Evolutionary conservation across 30 jellyfish, hydroid and myxozoan species (phyloP).

Genomic region (Aurelia coerulea): DNA sequence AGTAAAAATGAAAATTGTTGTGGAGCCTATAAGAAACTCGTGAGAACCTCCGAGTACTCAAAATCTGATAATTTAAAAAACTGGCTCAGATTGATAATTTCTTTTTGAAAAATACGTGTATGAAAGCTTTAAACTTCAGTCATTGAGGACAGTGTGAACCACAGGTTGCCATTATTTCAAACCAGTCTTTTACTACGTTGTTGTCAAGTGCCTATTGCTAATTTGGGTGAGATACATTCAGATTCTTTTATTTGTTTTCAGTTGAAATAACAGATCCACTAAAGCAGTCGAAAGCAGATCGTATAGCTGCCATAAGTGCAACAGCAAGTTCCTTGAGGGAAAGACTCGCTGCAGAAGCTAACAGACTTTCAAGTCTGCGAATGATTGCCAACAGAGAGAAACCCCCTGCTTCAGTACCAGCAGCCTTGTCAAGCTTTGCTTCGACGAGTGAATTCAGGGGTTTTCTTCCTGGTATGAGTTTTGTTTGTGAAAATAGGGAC

Average conservation of each 20-base stretch:
- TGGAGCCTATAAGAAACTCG: too few relatives aligned
- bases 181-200: too few relatives aligned
- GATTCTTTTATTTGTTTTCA: background rate
- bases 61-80: too few relatives aligned
- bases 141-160: too few relatives aligned
- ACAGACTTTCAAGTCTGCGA: conserved; percentile 65
- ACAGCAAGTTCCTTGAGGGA: conserved; percentile 87
- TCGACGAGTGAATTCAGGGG: conserved; percentile 49
- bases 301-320: conserved; percentile 90
- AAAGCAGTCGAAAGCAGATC: conserved; percentile 75
- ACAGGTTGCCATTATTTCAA: too few relatives aligned
- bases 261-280: background rate
- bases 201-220: background rate
- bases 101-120: too few relatives aligned
- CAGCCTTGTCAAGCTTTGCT: background rate
- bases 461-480: conserved; percentile 58
- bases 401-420: conserved; percentile 64
- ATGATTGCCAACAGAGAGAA: conserved; percentile 28
- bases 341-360: conserved; percentile 86
- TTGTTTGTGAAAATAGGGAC: background rate
- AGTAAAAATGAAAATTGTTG: too few relatives aligned
- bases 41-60: too few relatives aligned
- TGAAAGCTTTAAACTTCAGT: too few relatives aligned
- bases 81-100: too few relatives aligned
- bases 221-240: background rate